Evolutionary conservation across 2,888 invertebrate species (phyloP), one percentile per base, ranked within the genome.

Genomic region (Trachelus tabidus): DNA sequence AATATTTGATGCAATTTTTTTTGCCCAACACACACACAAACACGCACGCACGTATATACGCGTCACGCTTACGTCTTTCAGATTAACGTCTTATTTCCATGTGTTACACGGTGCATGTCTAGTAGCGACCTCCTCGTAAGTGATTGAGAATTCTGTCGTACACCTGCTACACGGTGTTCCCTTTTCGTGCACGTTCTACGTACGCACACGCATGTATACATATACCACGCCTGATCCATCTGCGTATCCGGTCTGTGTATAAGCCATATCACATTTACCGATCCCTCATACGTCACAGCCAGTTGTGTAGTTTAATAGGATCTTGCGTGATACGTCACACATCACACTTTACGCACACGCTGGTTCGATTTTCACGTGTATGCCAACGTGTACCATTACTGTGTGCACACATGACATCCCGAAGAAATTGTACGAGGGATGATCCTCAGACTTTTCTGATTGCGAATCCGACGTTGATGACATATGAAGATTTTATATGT

Each of bases 1-100:
- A 88, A 88, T 88, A 88, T 87, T 88, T 86, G 85, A 86, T 84
- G 85, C 80, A 84, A 88, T 88, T 87, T 88, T 84, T 84, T 85
- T 84, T 86, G 81, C 81, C 23, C 56, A 23, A 9, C 56, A 6
- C 40, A 31, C 31, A 31, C 31, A 1, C 56, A 9, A 23, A 23
- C 56, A 6, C 9, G 23, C 56, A 56, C 9, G 6, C 56, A 56
- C 56, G 9, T 23, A 9, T 9, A 56, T 23, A 23, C 56, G 56
- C 23, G 56, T 56, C 56, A 9, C 23, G 56, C 23, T 23, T 56
- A 23, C 56, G 56, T 56, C 56, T 56, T 56, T 56, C 9, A 23
- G 23, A 56, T 56, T 56, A 56, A 23, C 56, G 56, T 56, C 56
- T 56, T 56, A 56, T 56, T 56, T 56, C 9, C 56, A 56, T 23